Base-by-base conservation (phyloP, 2,113 vertebrate genomes). In the Phodopus roborovskii region DNA sequence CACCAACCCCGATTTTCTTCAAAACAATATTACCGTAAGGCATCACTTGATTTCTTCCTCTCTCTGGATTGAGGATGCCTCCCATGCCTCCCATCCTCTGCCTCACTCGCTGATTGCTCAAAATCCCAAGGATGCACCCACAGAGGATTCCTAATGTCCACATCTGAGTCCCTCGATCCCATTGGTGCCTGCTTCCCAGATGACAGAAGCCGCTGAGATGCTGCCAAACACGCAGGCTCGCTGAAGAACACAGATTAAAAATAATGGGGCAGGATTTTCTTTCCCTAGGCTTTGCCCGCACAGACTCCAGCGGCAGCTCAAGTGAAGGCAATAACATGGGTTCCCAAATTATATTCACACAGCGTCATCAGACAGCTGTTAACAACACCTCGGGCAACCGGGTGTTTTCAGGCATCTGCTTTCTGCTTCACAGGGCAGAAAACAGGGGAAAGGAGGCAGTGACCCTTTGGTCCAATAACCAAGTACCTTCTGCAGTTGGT, bases 351-450 rank as follows among this genome's bases (percentile, higher is more conserved):
- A 81, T 22, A 48, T 66, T 96, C 94, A 83, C 77, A 58, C 0
- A 0, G n/a, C 71, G 88, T 45, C 85, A 74, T 84, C 92, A 94
- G 88, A 81, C 53, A 97, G 83, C 85, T 96, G 66, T 92, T 96
- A 96, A 96, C 26, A 96, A 92, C 13, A 96, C 82, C 90, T 68
- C 48, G 95, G 75, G 91, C 97, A 94, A 83, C 0, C 28, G 68
- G 45, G 24, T 64, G 94, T 82, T 96, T 97, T 68, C 97, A 94
- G 92, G 68, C 89, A 7, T 91, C 64, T 22, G 64, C 70, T 95
- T 98, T 96, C 88, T 97, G 87, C 93, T 98, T 87, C 94, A 8
- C 73, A 53, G 83, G 36, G 86, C 89, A 96, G 90, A 97, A 42
- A 91, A 97, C 53, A 78, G 56, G n/a, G n/a, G 64, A 42, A 28